Evolutionary conservation across 2,888 invertebrate species (phyloP).

Genomic region (Zhengitettix transpicula): DNA sequence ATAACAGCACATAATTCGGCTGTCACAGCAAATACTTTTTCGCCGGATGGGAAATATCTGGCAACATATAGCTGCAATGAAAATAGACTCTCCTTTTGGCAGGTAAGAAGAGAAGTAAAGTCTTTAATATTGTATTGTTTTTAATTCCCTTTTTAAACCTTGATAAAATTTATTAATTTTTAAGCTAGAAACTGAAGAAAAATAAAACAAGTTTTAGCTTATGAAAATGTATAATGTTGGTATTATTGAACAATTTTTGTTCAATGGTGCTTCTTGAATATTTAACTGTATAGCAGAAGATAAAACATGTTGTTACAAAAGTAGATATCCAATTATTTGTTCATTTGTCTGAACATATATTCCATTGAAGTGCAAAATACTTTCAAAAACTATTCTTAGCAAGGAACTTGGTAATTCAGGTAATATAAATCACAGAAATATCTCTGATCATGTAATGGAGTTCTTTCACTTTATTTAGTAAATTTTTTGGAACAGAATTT

Average conservation of each 20-base stretch:
- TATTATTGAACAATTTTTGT: no score
- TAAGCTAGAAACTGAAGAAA: no score
- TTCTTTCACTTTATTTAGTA: neutral
- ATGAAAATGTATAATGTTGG: no score
- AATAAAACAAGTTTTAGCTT: no score
- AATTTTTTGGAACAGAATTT: no score
- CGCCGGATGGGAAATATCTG: constrained; percentile 92
- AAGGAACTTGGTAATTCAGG: neutral
- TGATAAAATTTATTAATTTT: neutral
- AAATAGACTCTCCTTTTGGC: constrained; percentile 95
- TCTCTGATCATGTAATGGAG: neutral
- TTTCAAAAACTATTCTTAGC: neutral
- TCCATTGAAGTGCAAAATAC: no score
- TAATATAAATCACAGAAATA: neutral
- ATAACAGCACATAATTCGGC: constrained; percentile 80
- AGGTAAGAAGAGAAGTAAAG: constrained; percentile 45
- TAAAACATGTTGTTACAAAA: no score
- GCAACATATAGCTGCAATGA: constrained; percentile 91
- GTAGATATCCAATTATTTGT: no score
- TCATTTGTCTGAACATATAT: no score
- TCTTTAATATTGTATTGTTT: neutral
- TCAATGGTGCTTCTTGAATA: no score
- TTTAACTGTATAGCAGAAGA: no score
- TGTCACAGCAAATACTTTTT: constrained; percentile 86
- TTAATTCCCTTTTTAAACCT: neutral